These are phyloP conservation scores for Leuciscus waleckii DNA, from an alignment of 2,797 vertebrate species.

Conservation along the genomic window DNA sequence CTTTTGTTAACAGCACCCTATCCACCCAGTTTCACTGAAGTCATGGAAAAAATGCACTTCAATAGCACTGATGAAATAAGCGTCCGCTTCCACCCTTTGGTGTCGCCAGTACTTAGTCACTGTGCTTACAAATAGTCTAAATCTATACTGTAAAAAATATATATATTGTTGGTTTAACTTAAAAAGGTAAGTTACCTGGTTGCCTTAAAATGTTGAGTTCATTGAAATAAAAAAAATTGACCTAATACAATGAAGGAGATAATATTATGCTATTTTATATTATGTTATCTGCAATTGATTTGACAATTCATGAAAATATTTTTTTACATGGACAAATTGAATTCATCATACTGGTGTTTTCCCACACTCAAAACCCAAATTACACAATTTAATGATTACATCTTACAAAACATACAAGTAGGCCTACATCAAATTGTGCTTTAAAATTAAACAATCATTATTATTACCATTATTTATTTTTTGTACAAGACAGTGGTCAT, in stretches of 20 bases:
- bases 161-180: too few species aligned
- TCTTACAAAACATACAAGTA: neutral
- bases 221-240: too few species aligned
- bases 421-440: neutral
- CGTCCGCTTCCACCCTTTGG: neutral
- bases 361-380: neutral
- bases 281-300: too few species aligned
- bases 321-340: neutral
- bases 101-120: neutral
- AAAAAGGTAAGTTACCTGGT: too few species aligned
- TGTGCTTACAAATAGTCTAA: neutral
- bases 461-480: too few species aligned
- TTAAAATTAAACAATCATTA: neutral
- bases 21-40: neutral
- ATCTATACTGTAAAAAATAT: neutral
- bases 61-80: neutral
- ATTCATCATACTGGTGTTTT: neutral
- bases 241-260: too few species aligned
- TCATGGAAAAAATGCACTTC: constrained; percentile 9
- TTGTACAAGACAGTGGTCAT: too few species aligned
- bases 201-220: too few species aligned
- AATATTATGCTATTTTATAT: too few species aligned
- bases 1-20: neutral
- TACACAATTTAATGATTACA: neutral
- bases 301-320: too few species aligned